These are phyloP conservation scores for Procavia capensis DNA, from an alignment of 2,113 vertebrate species.

Conservation along the genomic window DNA sequence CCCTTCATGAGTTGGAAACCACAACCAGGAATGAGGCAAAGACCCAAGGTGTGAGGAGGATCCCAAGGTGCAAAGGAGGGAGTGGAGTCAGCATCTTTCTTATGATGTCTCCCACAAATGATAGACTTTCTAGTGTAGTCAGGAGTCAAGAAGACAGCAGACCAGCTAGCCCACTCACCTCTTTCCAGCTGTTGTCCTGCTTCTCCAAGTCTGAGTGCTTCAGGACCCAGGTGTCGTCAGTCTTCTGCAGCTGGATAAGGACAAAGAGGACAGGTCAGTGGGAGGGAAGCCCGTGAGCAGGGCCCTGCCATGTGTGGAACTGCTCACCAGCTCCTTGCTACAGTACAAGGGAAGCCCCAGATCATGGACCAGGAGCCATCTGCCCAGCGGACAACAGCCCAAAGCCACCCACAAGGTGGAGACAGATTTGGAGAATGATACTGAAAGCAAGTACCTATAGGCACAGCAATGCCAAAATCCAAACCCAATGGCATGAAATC, in stretches of 20 bases:
- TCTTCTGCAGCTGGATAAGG: constrained; percentile 87
- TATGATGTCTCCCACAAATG: not conserved
- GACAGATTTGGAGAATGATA: not conserved
- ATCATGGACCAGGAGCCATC: not conserved
- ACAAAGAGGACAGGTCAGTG: not conserved
- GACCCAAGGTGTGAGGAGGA: not conserved
- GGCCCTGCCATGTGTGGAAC: rapidly evolving
- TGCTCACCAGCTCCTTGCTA: not conserved
- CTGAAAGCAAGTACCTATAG: not conserved
- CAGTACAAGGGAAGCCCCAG: not conserved
- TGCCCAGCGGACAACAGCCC: not conserved
- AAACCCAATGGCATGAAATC: not conserved
- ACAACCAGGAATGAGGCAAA: not conserved
- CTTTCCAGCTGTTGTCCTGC: constrained; percentile 88
- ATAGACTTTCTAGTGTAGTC: not conserved
- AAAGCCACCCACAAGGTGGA: not conserved
- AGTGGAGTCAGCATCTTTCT: not conserved
- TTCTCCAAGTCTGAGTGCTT: constrained; percentile 88
- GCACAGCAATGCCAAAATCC: no score
- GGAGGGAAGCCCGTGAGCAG: not conserved
- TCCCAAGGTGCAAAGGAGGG: not conserved
- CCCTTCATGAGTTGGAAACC: not conserved
- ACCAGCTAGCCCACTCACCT: constrained; percentile 80
- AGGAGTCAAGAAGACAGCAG: not conserved
- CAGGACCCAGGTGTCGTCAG: constrained; percentile 85